A percentile compares a stretch with the other conserved stretches of the same genome.
Conservation (phyloP, 2,113 vertebrate genomes). For the Proteles cristata region DNA sequence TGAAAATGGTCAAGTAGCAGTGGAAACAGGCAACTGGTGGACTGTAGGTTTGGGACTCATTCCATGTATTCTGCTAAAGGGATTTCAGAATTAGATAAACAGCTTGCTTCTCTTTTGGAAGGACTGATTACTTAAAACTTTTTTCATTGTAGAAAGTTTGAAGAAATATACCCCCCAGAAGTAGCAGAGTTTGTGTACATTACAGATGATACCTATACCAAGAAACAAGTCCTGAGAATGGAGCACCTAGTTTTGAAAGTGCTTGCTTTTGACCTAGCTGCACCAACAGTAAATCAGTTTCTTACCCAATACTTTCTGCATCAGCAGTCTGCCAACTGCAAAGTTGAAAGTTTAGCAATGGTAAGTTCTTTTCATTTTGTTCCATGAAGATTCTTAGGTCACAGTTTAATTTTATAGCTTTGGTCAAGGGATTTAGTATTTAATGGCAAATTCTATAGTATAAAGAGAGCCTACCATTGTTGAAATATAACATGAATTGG, state of each 20-base stretch:
- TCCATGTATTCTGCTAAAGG: neutral
- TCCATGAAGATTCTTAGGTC: neutral
- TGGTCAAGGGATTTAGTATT: conserved; percentile 24
- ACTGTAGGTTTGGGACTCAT: neutral
- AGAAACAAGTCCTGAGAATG: conserved; percentile 98
- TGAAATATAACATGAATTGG: neutral
- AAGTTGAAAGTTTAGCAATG: conserved; percentile 94
- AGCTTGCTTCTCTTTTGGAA: conserved; percentile 13
- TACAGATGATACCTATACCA: conserved; percentile 98
- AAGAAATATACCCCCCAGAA: conserved; percentile 99
- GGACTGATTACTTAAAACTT: conserved; percentile 36
- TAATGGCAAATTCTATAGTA: neutral
- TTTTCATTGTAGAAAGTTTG: conserved; percentile 93
- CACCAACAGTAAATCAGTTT: conserved; percentile 97
- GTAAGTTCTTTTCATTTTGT: conserved; percentile 84
- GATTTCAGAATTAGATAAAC: conserved; percentile 25
- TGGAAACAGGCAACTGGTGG: neutral
- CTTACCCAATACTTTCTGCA: conserved; percentile 95
- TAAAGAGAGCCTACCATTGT: neutral
- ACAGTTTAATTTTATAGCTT: neutral
- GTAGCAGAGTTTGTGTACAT: conserved; percentile 99
- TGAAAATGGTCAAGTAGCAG: neutral
- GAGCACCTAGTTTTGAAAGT: conserved; percentile 98
- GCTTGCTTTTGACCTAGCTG: conserved; percentile 97
- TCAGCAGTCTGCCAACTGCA: conserved; percentile 85